Evolutionary conservation across 2,888 invertebrate genomes (phyloP).

Genomic region (Caenorhabditis drosophilae): DNA sequence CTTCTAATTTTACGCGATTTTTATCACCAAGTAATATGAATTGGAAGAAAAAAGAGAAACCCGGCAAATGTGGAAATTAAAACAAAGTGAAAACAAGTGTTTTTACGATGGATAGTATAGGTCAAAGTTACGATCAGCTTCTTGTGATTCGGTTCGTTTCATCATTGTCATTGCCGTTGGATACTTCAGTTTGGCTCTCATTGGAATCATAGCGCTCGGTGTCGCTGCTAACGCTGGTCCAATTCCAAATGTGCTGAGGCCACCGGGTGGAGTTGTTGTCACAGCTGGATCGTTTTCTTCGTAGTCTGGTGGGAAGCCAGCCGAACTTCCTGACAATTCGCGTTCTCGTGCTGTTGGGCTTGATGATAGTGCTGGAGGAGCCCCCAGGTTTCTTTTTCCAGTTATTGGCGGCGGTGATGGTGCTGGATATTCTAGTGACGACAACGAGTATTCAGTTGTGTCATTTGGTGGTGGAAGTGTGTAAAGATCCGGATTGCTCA

Average conservation of each 20-base stretch:
- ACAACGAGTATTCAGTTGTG: conserved; percentile 24
- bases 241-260: conserved; percentile 27
- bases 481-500: conserved; percentile 37
- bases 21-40: too few species aligned
- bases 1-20: too few species aligned
- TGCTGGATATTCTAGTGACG: conserved; percentile 26
- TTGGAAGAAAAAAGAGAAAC: too few species aligned
- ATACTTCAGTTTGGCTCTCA: conserved; percentile 48
- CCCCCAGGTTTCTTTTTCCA: conserved; percentile 15
- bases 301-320: conserved; percentile 39
- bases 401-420: background rate
- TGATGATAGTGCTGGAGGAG: conserved; percentile 9
- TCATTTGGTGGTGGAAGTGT: conserved; percentile 23
- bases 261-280: too few species aligned
- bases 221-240: conserved; percentile 24
- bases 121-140: too few species aligned
- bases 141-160: background rate
- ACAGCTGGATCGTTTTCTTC: conserved; percentile 29
- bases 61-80: too few species aligned
- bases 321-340: conserved; percentile 26
- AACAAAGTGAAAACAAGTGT: too few species aligned
- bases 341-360: conserved; percentile 23
- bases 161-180: conserved; percentile 13
- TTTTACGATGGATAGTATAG: background rate
- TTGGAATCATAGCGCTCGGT: conserved; percentile 36